Base-by-base conservation (phyloP, 1,140 invertebrate genomes). In the Parapsyche elsis region DNA sequence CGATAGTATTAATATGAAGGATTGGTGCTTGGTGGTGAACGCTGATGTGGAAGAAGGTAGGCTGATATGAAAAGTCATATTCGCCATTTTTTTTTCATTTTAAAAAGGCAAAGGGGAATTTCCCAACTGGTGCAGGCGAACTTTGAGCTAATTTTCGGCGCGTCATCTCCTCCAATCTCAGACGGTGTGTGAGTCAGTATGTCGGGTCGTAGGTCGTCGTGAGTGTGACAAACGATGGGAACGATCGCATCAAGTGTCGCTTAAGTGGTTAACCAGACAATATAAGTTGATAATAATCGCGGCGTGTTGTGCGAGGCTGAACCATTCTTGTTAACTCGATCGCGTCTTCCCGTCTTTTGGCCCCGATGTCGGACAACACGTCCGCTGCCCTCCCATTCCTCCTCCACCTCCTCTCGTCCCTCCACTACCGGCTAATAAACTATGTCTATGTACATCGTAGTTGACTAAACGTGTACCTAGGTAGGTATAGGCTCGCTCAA, bases 181-280 rank as follows among this genome's bases (percentile, higher is more conserved):
- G 53, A 59, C 23, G 19, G 30, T 19, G 24, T 53, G 71, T 75
- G 71, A 75, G 71, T 75, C 71, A 75, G 16, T 9, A 10, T 10
- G 9, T 71, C 24, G 26, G 61, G 61, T 44, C 24, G 24, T 23
- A 14, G 71, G 49, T 12, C 49, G 49, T 14, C 49, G 2, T 2
- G 49, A 53, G 49, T 53, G 71, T 77, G 78, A 76, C 74, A 81
- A 79, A 73, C 71, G 81, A 76, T 82, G 81, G 81, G 81, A 82
- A 82, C 81, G 53, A 26, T 67, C 71, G 75, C 57, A 38, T 46
- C 26, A 77, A 77, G 77, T 76, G 73, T 21, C 78, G 53, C 24
- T 82, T 82, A 82, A 82, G 81, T 82, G 81, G 81, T 76, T 82
- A 82, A 82, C 71, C 81, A 82, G 81, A 82, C 81, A 80, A 73